phyloP scores from a whole-genome alignment of 1,140 invertebrate species.

The Drosophila miranda region DNA sequence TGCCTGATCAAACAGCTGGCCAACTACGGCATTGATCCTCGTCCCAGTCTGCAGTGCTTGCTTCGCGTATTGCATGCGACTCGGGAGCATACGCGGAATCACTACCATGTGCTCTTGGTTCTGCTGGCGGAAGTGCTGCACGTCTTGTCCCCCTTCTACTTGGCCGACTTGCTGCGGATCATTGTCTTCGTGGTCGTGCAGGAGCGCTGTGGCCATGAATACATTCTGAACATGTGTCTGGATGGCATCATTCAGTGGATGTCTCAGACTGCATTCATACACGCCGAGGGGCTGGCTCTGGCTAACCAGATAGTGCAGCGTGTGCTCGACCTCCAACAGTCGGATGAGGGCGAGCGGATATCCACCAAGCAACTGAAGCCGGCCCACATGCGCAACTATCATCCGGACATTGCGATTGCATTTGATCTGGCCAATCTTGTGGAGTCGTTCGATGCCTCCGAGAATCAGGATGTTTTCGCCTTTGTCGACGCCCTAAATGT shows the following conservation, averaged over 20 bases:
- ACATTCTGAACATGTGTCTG: constrained; percentile 82
- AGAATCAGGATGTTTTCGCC: constrained; percentile 74
- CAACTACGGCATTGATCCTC: too few relatives aligned
- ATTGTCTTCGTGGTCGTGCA: constrained; percentile 72
- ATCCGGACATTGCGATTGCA: constrained; percentile 75
- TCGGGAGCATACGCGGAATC: too few relatives aligned
- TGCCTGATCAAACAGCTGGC: too few relatives aligned
- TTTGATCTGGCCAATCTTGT: constrained; percentile 74
- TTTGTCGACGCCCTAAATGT: constrained; percentile 78
- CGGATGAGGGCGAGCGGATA: constrained; percentile 18
- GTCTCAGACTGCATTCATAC: constrained; percentile 83
- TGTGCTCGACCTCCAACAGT: constrained; percentile 50
- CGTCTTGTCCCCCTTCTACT: constrained; percentile 82
- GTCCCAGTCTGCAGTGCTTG: too few relatives aligned
- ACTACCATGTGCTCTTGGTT: constrained; percentile 81
- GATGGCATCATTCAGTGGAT: constrained; percentile 84
- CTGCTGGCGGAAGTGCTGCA: constrained; percentile 82
- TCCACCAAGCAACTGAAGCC: constrained; percentile 59
- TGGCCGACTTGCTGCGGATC: constrained; percentile 81
- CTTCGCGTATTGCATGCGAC: too few relatives aligned
- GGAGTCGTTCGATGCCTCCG: constrained; percentile 70
- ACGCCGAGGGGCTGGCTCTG: constrained; percentile 74
- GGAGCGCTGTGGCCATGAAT: constrained; percentile 79
- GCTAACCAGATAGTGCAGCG: constrained; percentile 72
- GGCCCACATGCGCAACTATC: constrained; percentile 67